These are phyloP conservation scores for Harpalus rufipes DNA, from an alignment of 2,888 invertebrate genomes.

Conservation along the genomic window DNA sequence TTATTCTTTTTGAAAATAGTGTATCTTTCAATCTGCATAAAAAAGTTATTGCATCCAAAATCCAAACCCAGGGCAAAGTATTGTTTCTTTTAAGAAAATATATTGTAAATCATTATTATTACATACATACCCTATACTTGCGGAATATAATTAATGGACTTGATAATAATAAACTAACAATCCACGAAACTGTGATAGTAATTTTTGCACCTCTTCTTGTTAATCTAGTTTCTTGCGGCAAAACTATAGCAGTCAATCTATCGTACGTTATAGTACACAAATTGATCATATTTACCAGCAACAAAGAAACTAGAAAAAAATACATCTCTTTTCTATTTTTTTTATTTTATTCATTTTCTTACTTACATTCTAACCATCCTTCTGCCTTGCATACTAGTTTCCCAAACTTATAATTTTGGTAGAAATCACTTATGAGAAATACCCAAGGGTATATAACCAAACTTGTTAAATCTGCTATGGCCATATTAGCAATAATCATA, in stretches of 20 bases:
- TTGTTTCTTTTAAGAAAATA: too few relatives aligned
- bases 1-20: too few relatives aligned
- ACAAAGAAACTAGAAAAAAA: conserved; percentile 80
- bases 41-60: too few relatives aligned
- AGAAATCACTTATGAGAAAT: conserved; percentile 86
- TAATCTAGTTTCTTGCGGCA: conserved; percentile 85
- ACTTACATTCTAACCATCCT: conserved; percentile 86
- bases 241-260: conserved; percentile 88
- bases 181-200: conserved; percentile 84
- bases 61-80: too few relatives aligned
- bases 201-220: conserved; percentile 83
- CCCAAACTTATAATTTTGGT: conserved; percentile 88
- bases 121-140: conserved; percentile 79
- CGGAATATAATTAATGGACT: conserved; percentile 83
- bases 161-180: conserved; percentile 82
- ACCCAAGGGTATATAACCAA: conserved; percentile 87
- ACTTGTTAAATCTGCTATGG: conserved; percentile 84
- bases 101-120: too few relatives aligned
- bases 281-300: conserved; percentile 88
- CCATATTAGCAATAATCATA: conserved; percentile 87
- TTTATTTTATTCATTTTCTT: background rate
- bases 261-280: conserved; percentile 90
- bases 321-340: background rate
- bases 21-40: too few relatives aligned
- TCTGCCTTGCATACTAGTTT: conserved; percentile 87